phyloP scores from a whole-genome alignment of 64 coral and sea anemone species.

The Montipora cactus region DNA sequence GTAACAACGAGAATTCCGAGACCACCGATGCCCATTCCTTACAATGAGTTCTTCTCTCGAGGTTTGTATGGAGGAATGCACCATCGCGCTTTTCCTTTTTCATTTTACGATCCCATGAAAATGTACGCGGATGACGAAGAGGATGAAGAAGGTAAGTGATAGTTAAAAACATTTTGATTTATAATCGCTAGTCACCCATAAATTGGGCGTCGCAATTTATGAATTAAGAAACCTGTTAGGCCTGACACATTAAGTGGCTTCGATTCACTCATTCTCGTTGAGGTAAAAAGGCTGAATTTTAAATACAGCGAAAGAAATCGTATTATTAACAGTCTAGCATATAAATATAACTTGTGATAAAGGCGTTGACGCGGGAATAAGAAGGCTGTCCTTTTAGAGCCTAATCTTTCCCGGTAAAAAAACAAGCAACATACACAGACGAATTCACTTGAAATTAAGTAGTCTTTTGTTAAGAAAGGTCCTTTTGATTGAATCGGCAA shows the following conservation, averaged over 20 bases:
- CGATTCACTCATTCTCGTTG: neutral
- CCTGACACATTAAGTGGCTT: neutral
- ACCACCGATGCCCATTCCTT: slow-evolving; percentile 86
- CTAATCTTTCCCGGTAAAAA: no score
- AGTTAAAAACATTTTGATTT: neutral
- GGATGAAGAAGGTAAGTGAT: slow-evolving; percentile 22
- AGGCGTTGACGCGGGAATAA: no score
- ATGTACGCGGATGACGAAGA: slow-evolving; percentile 39
- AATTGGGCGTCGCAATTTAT: neutral
- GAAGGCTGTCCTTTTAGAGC: no score
- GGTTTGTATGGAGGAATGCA: slow-evolving; percentile 61
- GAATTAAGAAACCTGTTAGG: neutral
- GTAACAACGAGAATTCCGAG: slow-evolving; percentile 97
- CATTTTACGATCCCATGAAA: slow-evolving; percentile 26
- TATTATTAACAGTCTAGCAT: no score
- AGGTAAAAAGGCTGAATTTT: no score
- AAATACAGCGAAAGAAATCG: no score
- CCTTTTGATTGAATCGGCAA: no score
- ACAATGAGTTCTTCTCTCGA: slow-evolving; percentile 60
- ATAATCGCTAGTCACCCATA: neutral
- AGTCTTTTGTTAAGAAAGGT: no score
- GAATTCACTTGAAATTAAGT: no score
- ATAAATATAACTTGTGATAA: no score
- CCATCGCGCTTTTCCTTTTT: slow-evolving; percentile 31
- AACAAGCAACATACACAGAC: no score